These are phyloP conservation scores for Aspidoscelis tigris DNA, from an alignment of 2,113 vertebrate genomes.

Conservation along the genomic window DNA sequence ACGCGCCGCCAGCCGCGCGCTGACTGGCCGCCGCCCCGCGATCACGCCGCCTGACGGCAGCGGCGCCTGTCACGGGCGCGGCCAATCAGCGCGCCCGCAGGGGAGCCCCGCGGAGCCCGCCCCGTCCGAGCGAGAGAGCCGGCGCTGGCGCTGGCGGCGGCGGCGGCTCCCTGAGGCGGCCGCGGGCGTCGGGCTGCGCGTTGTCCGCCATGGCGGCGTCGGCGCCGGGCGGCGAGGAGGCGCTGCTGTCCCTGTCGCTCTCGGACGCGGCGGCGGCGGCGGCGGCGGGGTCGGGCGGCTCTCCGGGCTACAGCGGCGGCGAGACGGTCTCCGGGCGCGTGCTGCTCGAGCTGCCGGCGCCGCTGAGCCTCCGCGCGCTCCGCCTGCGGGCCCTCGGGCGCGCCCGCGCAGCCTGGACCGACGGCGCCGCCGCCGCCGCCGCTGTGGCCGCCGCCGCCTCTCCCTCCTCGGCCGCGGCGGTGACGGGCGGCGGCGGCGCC, in stretches of 20 bases:
- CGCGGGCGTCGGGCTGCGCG: conserved; percentile 43
- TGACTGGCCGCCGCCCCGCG: conserved; percentile 51
- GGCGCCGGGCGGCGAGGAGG: conserved; percentile 48
- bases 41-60: conserved; percentile 65
- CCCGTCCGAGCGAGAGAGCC: conserved; percentile 35
- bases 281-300: conserved; percentile 65
- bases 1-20: conserved; percentile 33
- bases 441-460: neutral
- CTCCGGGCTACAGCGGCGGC: conserved; percentile 69
- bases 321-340: conserved; percentile 78
- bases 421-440: conserved; percentile 25
- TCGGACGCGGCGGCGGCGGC: conserved; percentile 49
- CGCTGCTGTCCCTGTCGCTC: conserved; percentile 29
- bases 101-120: conserved; percentile 23
- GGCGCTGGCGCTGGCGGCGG: conserved; percentile 37
- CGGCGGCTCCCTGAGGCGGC: conserved; percentile 55
- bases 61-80: neutral
- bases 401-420: conserved; percentile 73
- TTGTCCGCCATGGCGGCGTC: neutral
- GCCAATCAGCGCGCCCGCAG: conserved; percentile 52
- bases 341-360: conserved; percentile 70
- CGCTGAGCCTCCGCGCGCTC: conserved; percentile 64
- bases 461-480: neutral
- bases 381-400: conserved; percentile 72
- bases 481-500: neutral